Base-by-base conservation (phyloP, 1,140 invertebrate genomes). In the Whitmania pigra region DNA sequence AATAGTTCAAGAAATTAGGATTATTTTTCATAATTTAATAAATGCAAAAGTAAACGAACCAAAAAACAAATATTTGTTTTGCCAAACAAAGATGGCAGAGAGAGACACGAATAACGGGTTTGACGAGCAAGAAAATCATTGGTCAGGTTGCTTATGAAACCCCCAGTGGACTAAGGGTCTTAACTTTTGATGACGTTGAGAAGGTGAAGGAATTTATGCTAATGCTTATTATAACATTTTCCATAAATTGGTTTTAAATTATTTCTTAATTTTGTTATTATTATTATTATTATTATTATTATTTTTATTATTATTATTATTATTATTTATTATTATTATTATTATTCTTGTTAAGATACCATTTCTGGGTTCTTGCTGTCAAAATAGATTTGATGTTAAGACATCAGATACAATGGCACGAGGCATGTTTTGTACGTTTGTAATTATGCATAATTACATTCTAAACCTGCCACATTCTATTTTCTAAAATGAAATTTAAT, bases 111-210 rank as follows among this genome's bases (percentile, higher is more conserved):
- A 93, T 94, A 73, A 87, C 88, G 75, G 89, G 90, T 53, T 84
- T 94, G 11, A 89, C 88, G 4, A 89, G 90, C 2, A 73, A 76
- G 25, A 74, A 78, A 13, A 80, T 82, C 55, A 78, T 89, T 85
- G 78, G 90, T 87, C 78, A 83, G 78, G 92, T 95, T n/a, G 87
- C 87, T 36, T 96, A 96, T 80, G 88, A 88, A 76, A 89, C 91
- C 36, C 93, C 93, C 31, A 91, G 90, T 78, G 89, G 90, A 22
- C 88, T 88, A 79, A 87, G 87, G 72, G 87, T 90, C 77, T 87
- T 87, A 76, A 88, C 86, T 79, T 89, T 87, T 82, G 85, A 87
- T 0, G 89, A 90, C 80, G 84, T 91, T 66, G 84, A 87, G 69
- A 86, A 87, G 85, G 88, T 89, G 81, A 78, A 79, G 2, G 13